These are phyloP conservation scores for Drusus annulatus DNA, from an alignment of 1,140 invertebrate species.

Conservation along the genomic window DNA sequence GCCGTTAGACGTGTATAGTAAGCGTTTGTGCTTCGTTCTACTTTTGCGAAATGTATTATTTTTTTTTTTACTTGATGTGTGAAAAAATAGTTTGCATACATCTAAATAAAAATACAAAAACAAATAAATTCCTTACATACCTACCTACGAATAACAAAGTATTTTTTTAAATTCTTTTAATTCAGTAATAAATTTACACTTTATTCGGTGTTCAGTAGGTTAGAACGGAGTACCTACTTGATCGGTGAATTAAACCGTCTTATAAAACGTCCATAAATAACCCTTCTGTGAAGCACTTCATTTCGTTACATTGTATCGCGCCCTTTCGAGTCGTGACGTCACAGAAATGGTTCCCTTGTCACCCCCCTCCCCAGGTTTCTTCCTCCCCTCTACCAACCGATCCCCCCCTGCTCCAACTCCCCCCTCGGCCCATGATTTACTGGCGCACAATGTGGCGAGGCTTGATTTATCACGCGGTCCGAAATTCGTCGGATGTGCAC, in stretches of 20 bases:
- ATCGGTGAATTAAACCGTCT: constrained; percentile 1
- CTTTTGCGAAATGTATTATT: no score
- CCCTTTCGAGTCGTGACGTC: constrained; percentile 43
- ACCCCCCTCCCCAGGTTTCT: constrained; percentile 23
- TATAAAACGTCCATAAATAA: neutral
- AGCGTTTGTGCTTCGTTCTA: no score
- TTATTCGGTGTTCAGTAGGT: neutral
- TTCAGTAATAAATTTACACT: neutral
- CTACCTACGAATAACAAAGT: no score
- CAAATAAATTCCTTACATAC: no score
- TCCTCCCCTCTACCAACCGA: neutral
- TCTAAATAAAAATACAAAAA: no score
- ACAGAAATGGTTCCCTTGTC: constrained; percentile 48
- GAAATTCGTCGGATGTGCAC: constrained; percentile 56
- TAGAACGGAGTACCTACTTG: no score
- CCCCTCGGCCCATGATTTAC: constrained; percentile 55
- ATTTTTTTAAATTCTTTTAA: no score
- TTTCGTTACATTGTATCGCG: constrained; percentile 8
- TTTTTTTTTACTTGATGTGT: no score
- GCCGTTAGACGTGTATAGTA: no score
- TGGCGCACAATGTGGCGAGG: constrained; percentile 57
- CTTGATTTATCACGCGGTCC: constrained; percentile 58
- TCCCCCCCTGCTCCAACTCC: neutral
- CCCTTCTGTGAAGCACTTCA: neutral
- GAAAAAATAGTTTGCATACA: no score